phyloP scores from a whole-genome alignment of 1,140 invertebrate species.

The Oscheius sp. region DNA sequence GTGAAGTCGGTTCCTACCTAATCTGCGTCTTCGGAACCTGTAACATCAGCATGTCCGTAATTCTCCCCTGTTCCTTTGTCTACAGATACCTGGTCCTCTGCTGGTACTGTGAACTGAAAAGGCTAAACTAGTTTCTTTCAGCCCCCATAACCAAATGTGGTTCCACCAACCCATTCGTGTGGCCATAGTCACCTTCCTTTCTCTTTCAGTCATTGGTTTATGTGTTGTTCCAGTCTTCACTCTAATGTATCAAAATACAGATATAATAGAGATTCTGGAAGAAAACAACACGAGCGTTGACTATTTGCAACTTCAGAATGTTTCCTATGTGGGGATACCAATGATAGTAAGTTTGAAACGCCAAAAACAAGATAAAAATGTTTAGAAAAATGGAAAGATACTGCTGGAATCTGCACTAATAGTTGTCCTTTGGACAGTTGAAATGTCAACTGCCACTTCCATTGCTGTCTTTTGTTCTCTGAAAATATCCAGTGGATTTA shows the following conservation, averaged over 20 bases:
- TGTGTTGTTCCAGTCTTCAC: neutral
- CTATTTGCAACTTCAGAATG: neutral
- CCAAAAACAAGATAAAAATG: too few relatives aligned
- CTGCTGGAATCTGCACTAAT: neutral
- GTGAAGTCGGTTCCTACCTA: neutral
- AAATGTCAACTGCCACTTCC: too few relatives aligned
- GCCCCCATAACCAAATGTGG: neutral
- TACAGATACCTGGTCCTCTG: neutral
- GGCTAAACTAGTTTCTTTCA: neutral
- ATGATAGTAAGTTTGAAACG: slow-evolving; percentile 1
- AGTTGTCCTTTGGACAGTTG: neutral
- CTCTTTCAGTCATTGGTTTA: neutral
- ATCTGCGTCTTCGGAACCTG: neutral
- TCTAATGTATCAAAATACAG: neutral
- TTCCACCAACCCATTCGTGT: neutral
- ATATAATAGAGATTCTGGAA: neutral
- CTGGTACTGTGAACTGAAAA: neutral
- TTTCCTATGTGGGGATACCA: neutral
- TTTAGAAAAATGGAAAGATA: neutral
- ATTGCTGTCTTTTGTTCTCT: too few relatives aligned
- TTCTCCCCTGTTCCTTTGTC: neutral
- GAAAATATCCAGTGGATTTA: too few relatives aligned
- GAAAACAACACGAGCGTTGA: neutral
- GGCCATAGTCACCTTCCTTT: neutral
- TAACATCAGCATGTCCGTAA: neutral